Evolutionary conservation across 1,140 invertebrate genomes (phyloP).

Genomic region (Teleopsis dalmanni): DNA sequence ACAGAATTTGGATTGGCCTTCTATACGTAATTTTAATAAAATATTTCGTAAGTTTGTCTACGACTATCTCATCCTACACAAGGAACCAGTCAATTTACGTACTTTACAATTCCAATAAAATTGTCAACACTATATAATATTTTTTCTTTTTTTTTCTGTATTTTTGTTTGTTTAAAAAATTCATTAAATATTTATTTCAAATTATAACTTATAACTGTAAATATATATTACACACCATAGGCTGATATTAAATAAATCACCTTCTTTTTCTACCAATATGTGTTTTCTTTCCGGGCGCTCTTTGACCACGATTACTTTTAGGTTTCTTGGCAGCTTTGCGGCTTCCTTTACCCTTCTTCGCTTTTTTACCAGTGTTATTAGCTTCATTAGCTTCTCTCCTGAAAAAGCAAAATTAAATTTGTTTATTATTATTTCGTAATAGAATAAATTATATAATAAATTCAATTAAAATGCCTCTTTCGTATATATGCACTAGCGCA

Average conservation of each 20-base stretch:
- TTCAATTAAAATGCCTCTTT: no score
- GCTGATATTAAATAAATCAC: constrained; percentile 39
- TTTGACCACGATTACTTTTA: constrained; percentile 55
- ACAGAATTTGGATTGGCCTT: constrained; percentile 65
- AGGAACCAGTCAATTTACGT: constrained; percentile 18
- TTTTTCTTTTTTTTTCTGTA: constrained; percentile 21
- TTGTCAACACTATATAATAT: no score
- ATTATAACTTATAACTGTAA: not conserved
- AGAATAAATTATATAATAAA: no score
- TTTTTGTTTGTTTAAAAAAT: constrained; percentile 24
- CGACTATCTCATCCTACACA: constrained; percentile 28
- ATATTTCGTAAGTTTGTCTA: constrained; percentile 72
- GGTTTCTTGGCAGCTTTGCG: constrained; percentile 47
- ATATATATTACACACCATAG: no score
- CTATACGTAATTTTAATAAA: constrained; percentile 82
- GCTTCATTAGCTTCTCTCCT: constrained; percentile 28
- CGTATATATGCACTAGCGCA: no score
- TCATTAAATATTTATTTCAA: not conserved
- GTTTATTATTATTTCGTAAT: not conserved
- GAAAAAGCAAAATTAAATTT: constrained; percentile 4
- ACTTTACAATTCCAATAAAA: no score
- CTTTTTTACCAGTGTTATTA: constrained; percentile 31
- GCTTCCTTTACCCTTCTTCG: constrained; percentile 45
- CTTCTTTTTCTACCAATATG: constrained; percentile 55
- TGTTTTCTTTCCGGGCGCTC: constrained; percentile 52